Conservation (phyloP, 2,888 invertebrate species). For the Apotomis turbidana region DNA sequence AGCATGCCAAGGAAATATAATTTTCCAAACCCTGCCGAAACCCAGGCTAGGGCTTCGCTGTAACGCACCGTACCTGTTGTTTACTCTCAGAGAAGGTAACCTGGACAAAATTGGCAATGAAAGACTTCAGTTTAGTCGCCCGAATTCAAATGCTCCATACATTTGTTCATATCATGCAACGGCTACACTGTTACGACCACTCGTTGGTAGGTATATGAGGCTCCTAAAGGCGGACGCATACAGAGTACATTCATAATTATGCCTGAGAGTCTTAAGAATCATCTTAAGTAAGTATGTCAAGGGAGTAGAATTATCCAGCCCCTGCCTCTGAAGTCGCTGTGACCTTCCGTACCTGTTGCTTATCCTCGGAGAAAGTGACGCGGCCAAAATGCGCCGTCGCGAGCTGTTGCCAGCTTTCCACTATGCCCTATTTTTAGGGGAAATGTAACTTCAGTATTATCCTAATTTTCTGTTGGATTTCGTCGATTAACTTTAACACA, state of each 20-base stretch:
- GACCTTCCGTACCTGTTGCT: constrained; percentile 80
- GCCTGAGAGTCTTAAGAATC: not conserved
- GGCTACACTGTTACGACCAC: too few relatives aligned
- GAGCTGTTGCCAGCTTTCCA: constrained; percentile 59
- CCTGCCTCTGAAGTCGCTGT: constrained; percentile 55
- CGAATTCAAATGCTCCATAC: too few relatives aligned
- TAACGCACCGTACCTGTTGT: constrained; percentile 80
- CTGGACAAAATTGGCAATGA: too few relatives aligned
- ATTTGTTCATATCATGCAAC: too few relatives aligned
- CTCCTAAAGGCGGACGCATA: too few relatives aligned
- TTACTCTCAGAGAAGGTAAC: constrained; percentile 71
- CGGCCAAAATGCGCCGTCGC: constrained; percentile 69
- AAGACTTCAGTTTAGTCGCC: too few relatives aligned
- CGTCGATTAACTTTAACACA: too few relatives aligned
- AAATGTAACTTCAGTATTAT: constrained; percentile 36
- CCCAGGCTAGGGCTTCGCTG: constrained; percentile 43
- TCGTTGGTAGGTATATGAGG: too few relatives aligned
- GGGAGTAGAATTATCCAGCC: constrained; percentile 1
- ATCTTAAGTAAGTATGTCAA: not conserved
- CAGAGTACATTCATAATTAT: too few relatives aligned
- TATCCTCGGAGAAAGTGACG: constrained; percentile 70
- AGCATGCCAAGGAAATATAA: too few relatives aligned
- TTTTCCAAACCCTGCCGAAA: too few relatives aligned
- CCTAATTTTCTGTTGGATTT: not conserved
- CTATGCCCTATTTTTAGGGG: constrained; percentile 16